These are phyloP conservation scores for Triplophysa siluroides DNA, from an alignment of 2,113 vertebrate species.

Conservation along the genomic window DNA sequence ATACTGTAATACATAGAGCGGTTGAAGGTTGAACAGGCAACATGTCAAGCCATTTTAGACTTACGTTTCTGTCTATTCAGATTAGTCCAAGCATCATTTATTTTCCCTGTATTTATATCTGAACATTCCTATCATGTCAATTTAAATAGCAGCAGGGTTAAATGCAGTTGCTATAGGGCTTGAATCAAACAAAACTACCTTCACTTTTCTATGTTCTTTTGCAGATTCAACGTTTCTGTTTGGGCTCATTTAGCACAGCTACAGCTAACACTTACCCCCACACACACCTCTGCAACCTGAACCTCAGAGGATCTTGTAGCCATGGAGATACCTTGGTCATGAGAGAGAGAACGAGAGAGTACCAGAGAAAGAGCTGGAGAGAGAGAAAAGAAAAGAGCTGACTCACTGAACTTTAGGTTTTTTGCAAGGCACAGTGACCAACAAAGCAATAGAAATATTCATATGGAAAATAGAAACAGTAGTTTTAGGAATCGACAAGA, in stretches of 20 bases:
- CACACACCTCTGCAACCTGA: conserved; percentile 38
- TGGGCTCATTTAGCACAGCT: conserved; percentile 26
- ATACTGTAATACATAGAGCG: no score
- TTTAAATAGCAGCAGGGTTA: conserved; percentile 14
- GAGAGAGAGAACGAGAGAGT: conserved; percentile 28
- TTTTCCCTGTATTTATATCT: background rate
- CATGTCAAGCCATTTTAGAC: background rate
- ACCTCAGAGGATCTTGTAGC: conserved; percentile 42
- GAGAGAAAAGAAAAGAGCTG: conserved; percentile 42
- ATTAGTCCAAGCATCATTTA: background rate
- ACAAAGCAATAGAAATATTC: conserved; percentile 1
- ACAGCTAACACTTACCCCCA: conserved; percentile 45
- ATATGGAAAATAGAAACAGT: background rate
- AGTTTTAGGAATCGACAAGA: background rate
- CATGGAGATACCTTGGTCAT: conserved; percentile 53
- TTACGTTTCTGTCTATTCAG: conserved; percentile 22
- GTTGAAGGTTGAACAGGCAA: background rate
- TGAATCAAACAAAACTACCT: background rate
- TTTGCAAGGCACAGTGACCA: conserved; percentile 25
- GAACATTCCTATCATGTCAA: background rate
- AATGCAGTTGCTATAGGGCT: conserved; percentile 17
- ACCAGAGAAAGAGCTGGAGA: conserved; percentile 30
- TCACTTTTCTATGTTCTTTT: conserved; percentile 1
- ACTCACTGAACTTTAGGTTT: conserved; percentile 32
- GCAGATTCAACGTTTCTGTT: conserved; percentile 1